Evolutionary conservation across 2,888 invertebrate genomes (phyloP).

Genomic region (Glyphotaelius pellucidus): DNA sequence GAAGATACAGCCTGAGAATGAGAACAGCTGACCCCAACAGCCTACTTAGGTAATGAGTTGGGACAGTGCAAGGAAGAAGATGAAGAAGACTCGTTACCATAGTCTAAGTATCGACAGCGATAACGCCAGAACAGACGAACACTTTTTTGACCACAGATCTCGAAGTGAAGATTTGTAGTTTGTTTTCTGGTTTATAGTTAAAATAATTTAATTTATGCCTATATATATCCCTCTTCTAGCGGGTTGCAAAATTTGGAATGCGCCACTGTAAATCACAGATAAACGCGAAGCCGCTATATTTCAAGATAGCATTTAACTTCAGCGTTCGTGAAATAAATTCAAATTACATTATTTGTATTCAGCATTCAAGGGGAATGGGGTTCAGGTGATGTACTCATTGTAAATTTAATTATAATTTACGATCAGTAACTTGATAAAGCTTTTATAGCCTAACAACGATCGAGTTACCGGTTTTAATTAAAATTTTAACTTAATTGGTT

Average conservation of each 20-base stretch:
- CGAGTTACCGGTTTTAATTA: not conserved
- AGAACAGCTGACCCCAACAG: too few relatives aligned
- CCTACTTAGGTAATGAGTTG: too few relatives aligned
- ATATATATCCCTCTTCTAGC: not conserved
- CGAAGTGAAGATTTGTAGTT: too few relatives aligned
- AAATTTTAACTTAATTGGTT: not conserved
- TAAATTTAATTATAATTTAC: constrained; percentile 2
- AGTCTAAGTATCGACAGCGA: too few relatives aligned
- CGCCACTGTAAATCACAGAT: constrained; percentile 2
- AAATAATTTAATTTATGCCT: not conserved
- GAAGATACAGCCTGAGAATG: too few relatives aligned
- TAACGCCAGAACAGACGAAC: too few relatives aligned
- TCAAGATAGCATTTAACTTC: not conserved
- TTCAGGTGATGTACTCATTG: not conserved
- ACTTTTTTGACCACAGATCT: too few relatives aligned
- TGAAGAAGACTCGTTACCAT: too few relatives aligned
- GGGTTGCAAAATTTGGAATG: not conserved
- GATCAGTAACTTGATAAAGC: not conserved
- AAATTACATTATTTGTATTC: not conserved
- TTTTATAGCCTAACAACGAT: not conserved
- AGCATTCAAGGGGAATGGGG: not conserved
- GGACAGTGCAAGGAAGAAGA: too few relatives aligned
- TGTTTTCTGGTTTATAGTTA: too few relatives aligned
- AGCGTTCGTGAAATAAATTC: constrained; percentile 2
- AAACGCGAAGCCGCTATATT: not conserved